A percentile compares a stretch with the other conserved stretches of the same genome.
These are phyloP conservation scores for Drosophila cracens DNA, from an alignment of 2,888 invertebrate species.

Conservation along the genomic window DNA sequence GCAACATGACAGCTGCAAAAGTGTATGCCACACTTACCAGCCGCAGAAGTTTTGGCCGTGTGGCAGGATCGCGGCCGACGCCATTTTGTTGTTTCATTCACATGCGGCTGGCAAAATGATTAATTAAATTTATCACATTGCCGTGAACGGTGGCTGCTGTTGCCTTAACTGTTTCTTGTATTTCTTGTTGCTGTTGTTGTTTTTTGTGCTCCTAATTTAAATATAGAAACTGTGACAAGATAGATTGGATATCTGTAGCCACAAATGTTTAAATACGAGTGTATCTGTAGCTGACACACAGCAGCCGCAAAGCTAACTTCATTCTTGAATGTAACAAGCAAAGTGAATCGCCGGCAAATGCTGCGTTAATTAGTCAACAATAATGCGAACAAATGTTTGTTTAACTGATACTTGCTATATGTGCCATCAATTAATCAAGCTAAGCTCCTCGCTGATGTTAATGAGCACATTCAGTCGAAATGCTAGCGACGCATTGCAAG, in stretches of 20 bases:
- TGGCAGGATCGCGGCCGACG: slow-evolving; percentile 36
- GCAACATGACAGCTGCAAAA: slow-evolving; percentile 51
- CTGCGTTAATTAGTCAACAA: slow-evolving; percentile 68
- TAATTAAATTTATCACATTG: slow-evolving; percentile 78
- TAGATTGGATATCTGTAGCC: slow-evolving; percentile 57
- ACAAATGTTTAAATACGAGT: slow-evolving; percentile 19
- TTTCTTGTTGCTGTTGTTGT: slow-evolving; percentile 15
- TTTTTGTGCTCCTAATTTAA: slow-evolving; percentile 67
- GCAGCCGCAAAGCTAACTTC: slow-evolving; percentile 20
- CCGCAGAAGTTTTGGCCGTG: slow-evolving; percentile 58
- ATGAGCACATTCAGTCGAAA: slow-evolving; percentile 42
- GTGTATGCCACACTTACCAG: slow-evolving; percentile 32
- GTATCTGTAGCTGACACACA: slow-evolving; percentile 41
- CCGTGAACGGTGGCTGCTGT: slow-evolving; percentile 31
- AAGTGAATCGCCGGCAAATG: slow-evolving; percentile 40
- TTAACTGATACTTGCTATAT: slow-evolving; percentile 34
- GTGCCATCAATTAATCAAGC: slow-evolving; percentile 54
- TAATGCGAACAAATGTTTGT: slow-evolving; percentile 41
- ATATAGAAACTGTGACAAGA: slow-evolving; percentile 73
- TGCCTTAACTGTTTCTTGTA: slow-evolving; percentile 1
- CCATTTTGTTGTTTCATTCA: slow-evolving; percentile 66
- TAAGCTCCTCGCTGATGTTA: slow-evolving; percentile 44
- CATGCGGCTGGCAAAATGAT: slow-evolving; percentile 62
- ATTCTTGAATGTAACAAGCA: slow-evolving; percentile 1
- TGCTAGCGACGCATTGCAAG: slow-evolving; percentile 38